Evolutionary conservation across 2,888 invertebrate genomes (phyloP), one percentile per base, ranked within the genome.

Genomic region (Acholoe squamosa): DNA sequence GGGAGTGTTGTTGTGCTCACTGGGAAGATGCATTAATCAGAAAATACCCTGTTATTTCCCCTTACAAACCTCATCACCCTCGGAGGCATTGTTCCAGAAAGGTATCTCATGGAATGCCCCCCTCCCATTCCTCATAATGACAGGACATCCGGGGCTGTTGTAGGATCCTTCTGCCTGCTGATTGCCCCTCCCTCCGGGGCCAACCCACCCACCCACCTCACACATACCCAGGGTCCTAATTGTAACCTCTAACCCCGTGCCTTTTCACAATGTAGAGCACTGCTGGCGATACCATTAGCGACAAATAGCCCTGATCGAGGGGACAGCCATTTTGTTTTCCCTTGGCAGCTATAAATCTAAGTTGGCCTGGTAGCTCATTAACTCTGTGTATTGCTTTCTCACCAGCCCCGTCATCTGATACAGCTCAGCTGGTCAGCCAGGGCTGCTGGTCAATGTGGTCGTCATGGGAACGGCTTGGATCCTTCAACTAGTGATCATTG

Each of bases 381-480:
- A 0, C 14, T 22, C 28, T 28, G 71, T 71, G 3, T 28, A 71
- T 71, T 71, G 71, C 28, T 28, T 71, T 71, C 71, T 71, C 71
- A 71, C 71, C 31, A 28, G 28, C 14, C 14, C 14, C 12, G 71
- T 14, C 25, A 71, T 25, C 71, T 31, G 71, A 71, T 71, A 5
- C 31, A 43, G 43, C 43, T 43, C 43, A 7, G 43, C 5, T 43
- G 43, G 71, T 14, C 12, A 3, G 71, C 28, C 0, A 28, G 25
- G 16, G 31, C 71, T 71, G 71, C 19, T 25, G 71, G 71, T 71
- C 71, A 71, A 3, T 71, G 0, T 28, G 28, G 71, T 71, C 71
- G 71, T 71, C 71, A 71, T 71, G 71, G 71, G 71, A 71, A 71
- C 71, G 71, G 28, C 71, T 71, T 71, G 71, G 71, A 71, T 71